phyloP scores from a whole-genome alignment of 23 tunicate genomes.

The Corella eumyota region DNA sequence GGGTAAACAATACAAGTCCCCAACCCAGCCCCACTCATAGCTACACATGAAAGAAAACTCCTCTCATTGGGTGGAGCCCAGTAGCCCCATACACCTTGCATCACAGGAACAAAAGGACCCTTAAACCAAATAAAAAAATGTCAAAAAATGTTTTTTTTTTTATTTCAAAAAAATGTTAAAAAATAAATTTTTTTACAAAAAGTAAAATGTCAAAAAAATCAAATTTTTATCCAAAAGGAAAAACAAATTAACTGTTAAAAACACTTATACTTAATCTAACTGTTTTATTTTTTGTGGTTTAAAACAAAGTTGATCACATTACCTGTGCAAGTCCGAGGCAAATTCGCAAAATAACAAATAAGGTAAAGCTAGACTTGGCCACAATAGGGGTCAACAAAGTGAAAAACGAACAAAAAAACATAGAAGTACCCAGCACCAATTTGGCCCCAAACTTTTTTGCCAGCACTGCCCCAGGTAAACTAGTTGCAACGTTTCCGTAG shows the following conservation, averaged over 20 bases:
- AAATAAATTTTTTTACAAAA: no score
- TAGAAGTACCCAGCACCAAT: slow-evolving; percentile 43
- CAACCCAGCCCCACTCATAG: slow-evolving; percentile 47
- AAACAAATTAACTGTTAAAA: no score
- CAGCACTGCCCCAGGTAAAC: slow-evolving; percentile 63
- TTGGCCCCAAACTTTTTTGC: slow-evolving; percentile 50
- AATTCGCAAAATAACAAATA: slow-evolving; percentile 44
- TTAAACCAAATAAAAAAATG: not conserved
- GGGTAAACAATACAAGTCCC: slow-evolving; percentile 50
- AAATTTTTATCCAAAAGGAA: no score
- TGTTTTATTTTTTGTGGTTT: no score
- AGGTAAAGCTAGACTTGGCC: slow-evolving; percentile 33
- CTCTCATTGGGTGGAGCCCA: slow-evolving; percentile 79
- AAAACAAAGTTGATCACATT: no score
- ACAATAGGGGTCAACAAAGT: slow-evolving; percentile 44
- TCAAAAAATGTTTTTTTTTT: not conserved
- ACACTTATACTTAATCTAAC: no score
- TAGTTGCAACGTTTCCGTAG: slow-evolving; percentile 51
- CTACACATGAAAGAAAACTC: slow-evolving; percentile 20
- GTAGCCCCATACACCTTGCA: slow-evolving; percentile 46
- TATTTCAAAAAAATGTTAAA: no score
- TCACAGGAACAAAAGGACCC: slow-evolving; percentile 49
- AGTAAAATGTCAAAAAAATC: no score
- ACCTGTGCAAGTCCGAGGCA: slow-evolving; percentile 67
- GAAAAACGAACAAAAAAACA: slow-evolving; percentile 46